Percentiles rank a stretch among this genome's conserved stretches.
phyloP scores from a whole-genome alignment of 2,113 vertebrate species.

The Dicerorhinus sumatrensis region DNA sequence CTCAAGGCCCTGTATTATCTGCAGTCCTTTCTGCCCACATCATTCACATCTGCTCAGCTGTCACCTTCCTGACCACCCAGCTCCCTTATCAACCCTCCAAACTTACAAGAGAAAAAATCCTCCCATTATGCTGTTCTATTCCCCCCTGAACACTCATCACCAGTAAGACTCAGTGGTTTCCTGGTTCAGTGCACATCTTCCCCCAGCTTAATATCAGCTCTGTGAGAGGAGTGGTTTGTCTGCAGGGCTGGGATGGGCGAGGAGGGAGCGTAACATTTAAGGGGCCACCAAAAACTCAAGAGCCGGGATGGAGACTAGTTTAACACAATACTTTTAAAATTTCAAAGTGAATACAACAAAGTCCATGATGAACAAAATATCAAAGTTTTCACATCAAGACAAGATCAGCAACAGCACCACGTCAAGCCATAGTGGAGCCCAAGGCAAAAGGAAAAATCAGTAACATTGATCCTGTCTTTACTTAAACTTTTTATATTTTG shows the following conservation, averaged over 20 bases:
- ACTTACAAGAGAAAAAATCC: neutral
- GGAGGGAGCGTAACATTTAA: neutral
- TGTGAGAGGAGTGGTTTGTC: neutral
- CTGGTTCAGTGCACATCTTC: neutral
- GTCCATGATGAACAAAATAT: neutral
- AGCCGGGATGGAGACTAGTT: neutral
- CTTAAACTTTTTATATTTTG: neutral
- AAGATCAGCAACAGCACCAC: neutral
- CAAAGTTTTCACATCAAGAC: neutral
- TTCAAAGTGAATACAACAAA: neutral
- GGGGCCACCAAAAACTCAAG: neutral
- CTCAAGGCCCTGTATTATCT: neutral
- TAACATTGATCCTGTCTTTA: neutral
- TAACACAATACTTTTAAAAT: neutral
- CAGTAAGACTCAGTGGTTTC: neutral
- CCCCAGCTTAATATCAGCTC: neutral
- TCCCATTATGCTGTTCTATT: neutral
- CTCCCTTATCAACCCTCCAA: neutral
- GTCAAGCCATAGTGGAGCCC: neutral
- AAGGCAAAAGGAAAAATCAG: neutral
- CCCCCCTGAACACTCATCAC: neutral
- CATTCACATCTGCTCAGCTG: neutral
- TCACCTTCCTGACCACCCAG: neutral
- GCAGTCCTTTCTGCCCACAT: neutral
- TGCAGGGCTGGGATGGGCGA: too few species aligned